Base-by-base conservation (phyloP, 2,888 invertebrate genomes). In the Amblyteles armatorius region DNA sequence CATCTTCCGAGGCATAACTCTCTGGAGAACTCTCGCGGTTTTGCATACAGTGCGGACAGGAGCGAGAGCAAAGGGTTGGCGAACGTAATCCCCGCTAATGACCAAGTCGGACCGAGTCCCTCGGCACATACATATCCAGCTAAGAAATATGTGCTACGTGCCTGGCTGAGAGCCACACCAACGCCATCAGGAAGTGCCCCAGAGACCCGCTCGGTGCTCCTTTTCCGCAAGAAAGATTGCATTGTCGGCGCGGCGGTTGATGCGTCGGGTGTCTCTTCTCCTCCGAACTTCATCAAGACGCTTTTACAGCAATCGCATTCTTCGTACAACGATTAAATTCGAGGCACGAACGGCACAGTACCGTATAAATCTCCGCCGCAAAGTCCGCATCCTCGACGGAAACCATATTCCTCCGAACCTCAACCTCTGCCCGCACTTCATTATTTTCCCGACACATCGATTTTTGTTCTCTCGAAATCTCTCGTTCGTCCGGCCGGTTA, bases 11-110 rank as follows among this genome's bases (percentile, higher is more conserved):
- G 63, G 76, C 63, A 55, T 71, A 82, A 76, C 81, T 68, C 60
- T 50, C 67, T n/a, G 19, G 44, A 19, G 19, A 65, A 40, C 26
- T 57, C 22, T 55, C 65, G 72, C 40, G 68, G 63, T 71, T 82
- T 76, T 82, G 69, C 81, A 76, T 82, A 82, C 57, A 63, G 76
- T 19, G 74, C 48, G 29, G 44, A 13, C 3, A 26, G 29, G 19
- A 69, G 40, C 60, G 22, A 29, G 48, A 40, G 48, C 76, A 44
- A 44, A 44, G 57, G 68, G 57, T 74, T 73, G 52, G 68, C 57
- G 33, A 69, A 26, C 65, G 81, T 71, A 82, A 82, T 82, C 71
- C 50, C 52, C 81, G 50, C 69, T 82, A 82, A 82, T 82, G 76
- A 82, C 69, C 81, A 82, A 50, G 69, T 76, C 68, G 48, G 71